Conservation (phyloP, 2,113 vertebrate genomes). For the Catagonus wagneri region DNA sequence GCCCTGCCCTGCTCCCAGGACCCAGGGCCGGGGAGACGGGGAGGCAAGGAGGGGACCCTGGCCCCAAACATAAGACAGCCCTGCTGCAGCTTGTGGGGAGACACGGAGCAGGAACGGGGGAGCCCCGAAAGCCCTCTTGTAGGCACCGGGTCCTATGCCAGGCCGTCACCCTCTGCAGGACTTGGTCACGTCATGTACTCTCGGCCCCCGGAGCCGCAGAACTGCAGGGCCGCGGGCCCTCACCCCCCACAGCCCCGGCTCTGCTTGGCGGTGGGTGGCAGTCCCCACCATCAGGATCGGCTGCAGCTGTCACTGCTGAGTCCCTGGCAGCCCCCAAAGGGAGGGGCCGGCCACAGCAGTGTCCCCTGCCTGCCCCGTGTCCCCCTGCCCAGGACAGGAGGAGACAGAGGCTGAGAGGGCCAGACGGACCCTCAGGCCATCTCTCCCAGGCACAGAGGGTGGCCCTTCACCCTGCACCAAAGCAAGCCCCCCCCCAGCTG, state of each 20-base stretch:
- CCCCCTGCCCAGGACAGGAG: background rate
- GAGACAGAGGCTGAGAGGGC: background rate
- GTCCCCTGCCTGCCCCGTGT: no score
- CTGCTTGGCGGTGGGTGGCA: background rate
- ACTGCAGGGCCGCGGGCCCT: background rate
- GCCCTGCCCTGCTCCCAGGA: conserved; percentile 72
- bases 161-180: background rate
- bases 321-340: background rate
- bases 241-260: background rate
- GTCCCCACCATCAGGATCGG: background rate
- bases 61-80: background rate
- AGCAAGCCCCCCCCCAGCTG: background rate
- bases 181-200: background rate
- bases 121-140: background rate
- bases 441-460: background rate
- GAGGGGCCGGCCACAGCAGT: background rate
- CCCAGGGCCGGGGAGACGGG: conserved; percentile 13
- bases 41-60: background rate
- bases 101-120: background rate
- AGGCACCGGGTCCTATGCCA: background rate
- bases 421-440: background rate
- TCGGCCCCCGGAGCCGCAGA: background rate
- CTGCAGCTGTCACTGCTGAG: background rate
- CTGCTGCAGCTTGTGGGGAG: background rate
- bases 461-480: background rate